phyloP scores from a whole-genome alignment of 2,797 vertebrate genomes.

The Sibirionetta formosa region DNA sequence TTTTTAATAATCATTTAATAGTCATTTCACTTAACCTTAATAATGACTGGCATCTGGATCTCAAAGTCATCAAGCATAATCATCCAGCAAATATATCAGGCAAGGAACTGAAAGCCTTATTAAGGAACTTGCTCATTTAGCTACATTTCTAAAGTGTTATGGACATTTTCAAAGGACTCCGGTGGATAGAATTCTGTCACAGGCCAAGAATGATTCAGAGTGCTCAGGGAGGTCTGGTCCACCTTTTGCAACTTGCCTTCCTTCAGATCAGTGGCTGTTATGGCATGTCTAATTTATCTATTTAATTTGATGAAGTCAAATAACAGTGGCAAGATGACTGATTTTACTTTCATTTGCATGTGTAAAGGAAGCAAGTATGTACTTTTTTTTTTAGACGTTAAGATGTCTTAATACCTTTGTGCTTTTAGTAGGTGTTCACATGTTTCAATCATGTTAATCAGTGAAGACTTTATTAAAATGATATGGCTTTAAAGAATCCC shows the following conservation, averaged over 20 bases:
- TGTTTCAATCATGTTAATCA: background rate
- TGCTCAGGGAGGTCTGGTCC: background rate
- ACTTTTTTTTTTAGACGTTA: background rate
- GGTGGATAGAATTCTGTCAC: background rate
- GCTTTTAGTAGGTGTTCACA: background rate
- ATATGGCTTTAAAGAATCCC: background rate
- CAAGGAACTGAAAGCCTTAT: background rate
- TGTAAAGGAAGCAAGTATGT: background rate
- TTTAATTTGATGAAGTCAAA: background rate
- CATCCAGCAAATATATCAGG: background rate
- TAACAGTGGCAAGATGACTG: background rate
- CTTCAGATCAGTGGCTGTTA: background rate
- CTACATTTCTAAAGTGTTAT: background rate
- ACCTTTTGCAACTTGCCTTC: background rate
- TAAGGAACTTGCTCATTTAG: background rate
- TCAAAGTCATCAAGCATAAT: conserved; percentile 11
- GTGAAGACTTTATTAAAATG: background rate
- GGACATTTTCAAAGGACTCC: background rate
- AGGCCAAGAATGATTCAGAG: background rate
- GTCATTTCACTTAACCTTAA: background rate
- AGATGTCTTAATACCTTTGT: background rate
- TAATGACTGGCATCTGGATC: conserved; percentile 26
- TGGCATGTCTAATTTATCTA: background rate
- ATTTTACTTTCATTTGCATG: background rate
- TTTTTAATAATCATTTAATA: background rate